phyloP scores from a whole-genome alignment of 1,140 invertebrate genomes.

The Sitophilus oryzae region DNA sequence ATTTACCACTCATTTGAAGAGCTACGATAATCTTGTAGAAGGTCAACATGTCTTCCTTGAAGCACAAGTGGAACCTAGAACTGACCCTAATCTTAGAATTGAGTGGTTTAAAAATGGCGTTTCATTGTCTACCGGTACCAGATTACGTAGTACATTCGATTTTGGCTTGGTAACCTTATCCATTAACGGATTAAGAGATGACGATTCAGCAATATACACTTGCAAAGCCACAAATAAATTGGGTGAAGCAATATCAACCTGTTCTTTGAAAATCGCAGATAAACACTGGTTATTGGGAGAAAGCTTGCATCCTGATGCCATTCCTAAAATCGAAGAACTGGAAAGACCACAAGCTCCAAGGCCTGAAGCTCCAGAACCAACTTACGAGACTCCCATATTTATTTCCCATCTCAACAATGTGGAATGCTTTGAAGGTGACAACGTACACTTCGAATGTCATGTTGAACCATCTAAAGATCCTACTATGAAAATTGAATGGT shows the following conservation, averaged over 20 bases:
- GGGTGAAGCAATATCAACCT: slow-evolving; percentile 88
- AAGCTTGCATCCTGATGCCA: slow-evolving; percentile 84
- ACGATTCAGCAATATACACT: slow-evolving; percentile 91
- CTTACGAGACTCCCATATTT: slow-evolving; percentile 80
- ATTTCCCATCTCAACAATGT: slow-evolving; percentile 88
- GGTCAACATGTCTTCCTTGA: slow-evolving; percentile 89
- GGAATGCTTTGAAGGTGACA: slow-evolving; percentile 82
- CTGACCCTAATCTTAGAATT: slow-evolving; percentile 85
- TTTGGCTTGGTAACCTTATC: slow-evolving; percentile 91
- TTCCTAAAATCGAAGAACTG: slow-evolving; percentile 77
- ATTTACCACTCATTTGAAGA: slow-evolving; percentile 85
- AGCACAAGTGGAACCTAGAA: slow-evolving; percentile 91
- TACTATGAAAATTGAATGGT: slow-evolving; percentile 89
- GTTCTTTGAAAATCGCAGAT: slow-evolving; percentile 84
- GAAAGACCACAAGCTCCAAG: slow-evolving; percentile 67
- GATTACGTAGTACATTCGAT: slow-evolving; percentile 84
- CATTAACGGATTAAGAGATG: slow-evolving; percentile 75
- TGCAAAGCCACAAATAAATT: slow-evolving; percentile 86
- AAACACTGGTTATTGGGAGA: slow-evolving; percentile 81
- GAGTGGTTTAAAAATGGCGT: slow-evolving; percentile 93
- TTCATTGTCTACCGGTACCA: slow-evolving; percentile 74
- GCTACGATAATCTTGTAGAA: slow-evolving; percentile 79
- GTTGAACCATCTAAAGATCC: slow-evolving; percentile 93
- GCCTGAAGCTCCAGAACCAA: slow-evolving; percentile 63
- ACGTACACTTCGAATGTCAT: slow-evolving; percentile 89